Percentiles rank a stretch among this genome's conserved stretches.
These are phyloP conservation scores for Myotis pilosus DNA, from an alignment of 2,797 vertebrate genomes.

Conservation along the genomic window DNA sequence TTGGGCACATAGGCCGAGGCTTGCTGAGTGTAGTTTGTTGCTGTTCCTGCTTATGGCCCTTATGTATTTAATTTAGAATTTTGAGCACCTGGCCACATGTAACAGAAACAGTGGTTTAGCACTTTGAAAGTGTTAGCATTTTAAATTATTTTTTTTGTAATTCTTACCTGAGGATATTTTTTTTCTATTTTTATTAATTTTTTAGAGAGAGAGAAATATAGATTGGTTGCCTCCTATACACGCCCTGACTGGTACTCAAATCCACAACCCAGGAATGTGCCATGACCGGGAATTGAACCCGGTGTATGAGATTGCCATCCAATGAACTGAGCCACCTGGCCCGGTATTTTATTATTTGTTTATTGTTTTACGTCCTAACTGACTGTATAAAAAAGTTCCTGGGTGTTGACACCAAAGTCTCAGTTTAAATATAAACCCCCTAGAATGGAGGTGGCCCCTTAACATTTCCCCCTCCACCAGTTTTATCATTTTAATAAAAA, in stretches of 20 bases:
- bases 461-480: neutral
- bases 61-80: neutral
- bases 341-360: neutral
- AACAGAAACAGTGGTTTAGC: neutral
- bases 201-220: neutral
- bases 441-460: slow-evolving; percentile 48
- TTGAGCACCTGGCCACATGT: neutral
- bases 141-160: neutral
- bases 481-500: slow-evolving; percentile 10
- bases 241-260: neutral
- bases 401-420: slow-evolving; percentile 54
- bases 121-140: neutral
- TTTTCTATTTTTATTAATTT: neutral
- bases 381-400: slow-evolving; percentile 65
- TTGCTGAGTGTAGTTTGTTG: neutral
- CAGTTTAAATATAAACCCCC: slow-evolving; percentile 62
- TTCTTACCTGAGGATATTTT: neutral
- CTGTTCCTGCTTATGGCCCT: neutral
- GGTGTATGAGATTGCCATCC: neutral
- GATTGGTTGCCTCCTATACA: neutral
- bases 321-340: neutral
- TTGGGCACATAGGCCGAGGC: neutral
- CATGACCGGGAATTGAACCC: neutral
- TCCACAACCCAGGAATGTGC: neutral
- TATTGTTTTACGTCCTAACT: slow-evolving; percentile 51